These are phyloP conservation scores for Nemotelus nigrinus DNA, from an alignment of 2,888 invertebrate species.

Conservation along the genomic window DNA sequence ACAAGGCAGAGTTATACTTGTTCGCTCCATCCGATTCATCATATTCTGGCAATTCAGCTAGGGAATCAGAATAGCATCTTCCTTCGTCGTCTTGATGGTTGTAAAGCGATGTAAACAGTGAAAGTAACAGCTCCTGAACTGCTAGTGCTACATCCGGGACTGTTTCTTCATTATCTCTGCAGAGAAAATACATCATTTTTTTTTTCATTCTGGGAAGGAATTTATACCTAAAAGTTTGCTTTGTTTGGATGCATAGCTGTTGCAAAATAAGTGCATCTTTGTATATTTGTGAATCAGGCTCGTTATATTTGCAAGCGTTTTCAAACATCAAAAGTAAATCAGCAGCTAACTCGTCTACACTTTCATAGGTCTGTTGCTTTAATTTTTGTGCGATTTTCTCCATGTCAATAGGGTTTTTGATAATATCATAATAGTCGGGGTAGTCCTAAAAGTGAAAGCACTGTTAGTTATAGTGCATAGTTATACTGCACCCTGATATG, in stretches of 20 bases:
- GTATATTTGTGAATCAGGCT: constrained; percentile 96
- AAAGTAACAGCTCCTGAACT: constrained; percentile 89
- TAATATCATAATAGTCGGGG: constrained; percentile 97
- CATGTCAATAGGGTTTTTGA: constrained; percentile 96
- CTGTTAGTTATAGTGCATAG: neutral
- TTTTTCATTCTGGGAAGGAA: neutral
- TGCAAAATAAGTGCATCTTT: constrained; percentile 95
- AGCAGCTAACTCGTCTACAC: constrained; percentile 85
- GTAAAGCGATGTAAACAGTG: constrained; percentile 91
- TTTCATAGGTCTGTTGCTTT: constrained; percentile 79
- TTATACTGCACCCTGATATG: neutral
- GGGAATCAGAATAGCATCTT: constrained; percentile 94
- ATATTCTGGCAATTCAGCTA: constrained; percentile 92
- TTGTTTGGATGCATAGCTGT: constrained; percentile 90
- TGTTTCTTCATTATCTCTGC: constrained; percentile 79
- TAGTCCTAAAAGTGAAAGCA: constrained; percentile 73
- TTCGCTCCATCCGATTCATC: constrained; percentile 75
- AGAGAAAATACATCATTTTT: constrained; percentile 2
- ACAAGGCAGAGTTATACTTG: constrained; percentile 65
- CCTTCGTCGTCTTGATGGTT: constrained; percentile 98
- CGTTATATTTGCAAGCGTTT: constrained; percentile 97
- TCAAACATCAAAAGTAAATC: constrained; percentile 95
- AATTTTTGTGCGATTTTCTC: constrained; percentile 90
- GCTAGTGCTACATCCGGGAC: constrained; percentile 90
- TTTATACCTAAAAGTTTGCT: constrained; percentile 79